Conservation (phyloP, 1,140 invertebrate genomes). For the Drosophila repletoides region DNA sequence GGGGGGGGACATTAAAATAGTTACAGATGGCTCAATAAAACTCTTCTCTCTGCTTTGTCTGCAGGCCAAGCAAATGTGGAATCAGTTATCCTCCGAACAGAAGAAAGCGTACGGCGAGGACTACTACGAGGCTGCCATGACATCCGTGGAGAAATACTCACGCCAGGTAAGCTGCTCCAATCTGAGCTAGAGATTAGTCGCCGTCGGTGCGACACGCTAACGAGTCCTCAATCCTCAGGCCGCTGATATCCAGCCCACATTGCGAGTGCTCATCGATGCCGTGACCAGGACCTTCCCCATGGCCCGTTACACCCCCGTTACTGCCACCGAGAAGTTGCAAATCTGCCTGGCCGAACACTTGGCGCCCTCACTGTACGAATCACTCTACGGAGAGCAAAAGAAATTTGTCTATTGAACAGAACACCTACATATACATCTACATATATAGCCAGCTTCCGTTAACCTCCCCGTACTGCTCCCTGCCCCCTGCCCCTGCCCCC, state of each 20-base stretch:
- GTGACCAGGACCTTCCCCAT: slow-evolving; percentile 91
- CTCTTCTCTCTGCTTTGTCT: slow-evolving; percentile 7
- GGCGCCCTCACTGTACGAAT: slow-evolving; percentile 89
- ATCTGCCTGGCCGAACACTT: slow-evolving; percentile 90
- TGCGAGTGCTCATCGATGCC: slow-evolving; percentile 88
- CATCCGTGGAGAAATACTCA: slow-evolving; percentile 89
- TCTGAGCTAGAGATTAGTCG: background rate
- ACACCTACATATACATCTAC: too few relatives aligned
- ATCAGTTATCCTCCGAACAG: slow-evolving; percentile 88
- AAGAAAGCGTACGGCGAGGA: slow-evolving; percentile 90
- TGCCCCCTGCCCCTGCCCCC: background rate
- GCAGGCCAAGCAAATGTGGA: slow-evolving; percentile 91
- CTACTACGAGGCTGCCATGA: slow-evolving; percentile 90
- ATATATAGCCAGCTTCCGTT: background rate
- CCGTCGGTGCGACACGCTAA: slow-evolving; percentile 1
- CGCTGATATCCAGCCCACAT: slow-evolving; percentile 88
- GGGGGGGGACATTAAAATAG: slow-evolving; percentile 32
- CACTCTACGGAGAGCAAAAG: slow-evolving; percentile 83
- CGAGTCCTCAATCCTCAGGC: slow-evolving; percentile 83
- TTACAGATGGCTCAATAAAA: slow-evolving; percentile 62
- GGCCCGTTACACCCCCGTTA: slow-evolving; percentile 90
- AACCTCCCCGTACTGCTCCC: background rate
- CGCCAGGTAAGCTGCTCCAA: slow-evolving; percentile 82
- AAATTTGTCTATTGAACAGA: slow-evolving; percentile 67
- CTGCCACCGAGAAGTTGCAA: slow-evolving; percentile 88